Percentiles rank a stretch among this genome's conserved stretches.
phyloP scores from a whole-genome alignment of 35 echinoderm and acorn worm species.

The Apostichopus californicus region DNA sequence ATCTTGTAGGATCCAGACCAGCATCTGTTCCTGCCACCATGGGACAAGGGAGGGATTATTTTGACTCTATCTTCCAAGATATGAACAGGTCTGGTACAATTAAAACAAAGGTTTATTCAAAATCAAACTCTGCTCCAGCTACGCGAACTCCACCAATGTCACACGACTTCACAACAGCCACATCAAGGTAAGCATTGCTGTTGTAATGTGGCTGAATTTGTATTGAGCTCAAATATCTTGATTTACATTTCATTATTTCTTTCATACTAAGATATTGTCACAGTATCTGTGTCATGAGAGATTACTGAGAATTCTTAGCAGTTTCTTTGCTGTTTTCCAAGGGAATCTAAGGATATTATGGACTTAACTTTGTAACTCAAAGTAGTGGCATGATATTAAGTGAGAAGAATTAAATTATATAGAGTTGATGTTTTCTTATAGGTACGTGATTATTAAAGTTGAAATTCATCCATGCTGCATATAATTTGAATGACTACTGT shows the following conservation, averaged over 20 bases:
- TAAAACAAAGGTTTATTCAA: conserved; percentile 63
- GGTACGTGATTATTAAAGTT: neutral
- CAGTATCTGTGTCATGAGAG: no score
- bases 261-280: no score
- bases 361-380: no score
- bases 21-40: conserved; percentile 90
- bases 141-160: conserved; percentile 54
- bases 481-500: neutral
- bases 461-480: neutral
- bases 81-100: conserved; percentile 68
- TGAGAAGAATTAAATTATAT: no score
- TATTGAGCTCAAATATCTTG: neutral
- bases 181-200: conserved; percentile 79
- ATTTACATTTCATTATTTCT: neutral
- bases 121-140: conserved; percentile 59
- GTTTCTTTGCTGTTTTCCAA: no score
- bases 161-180: conserved; percentile 96
- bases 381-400: no score
- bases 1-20: conserved; percentile 47
- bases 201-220: neutral
- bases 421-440: no score
- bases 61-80: conserved; percentile 96
- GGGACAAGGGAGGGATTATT: conserved; percentile 98
- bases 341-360: no score
- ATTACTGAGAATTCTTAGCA: no score